Percentiles rank a stretch among this genome's conserved stretches.
phyloP scores from a whole-genome alignment of 2,888 invertebrate genomes.

The Crepidodera aurea region DNA sequence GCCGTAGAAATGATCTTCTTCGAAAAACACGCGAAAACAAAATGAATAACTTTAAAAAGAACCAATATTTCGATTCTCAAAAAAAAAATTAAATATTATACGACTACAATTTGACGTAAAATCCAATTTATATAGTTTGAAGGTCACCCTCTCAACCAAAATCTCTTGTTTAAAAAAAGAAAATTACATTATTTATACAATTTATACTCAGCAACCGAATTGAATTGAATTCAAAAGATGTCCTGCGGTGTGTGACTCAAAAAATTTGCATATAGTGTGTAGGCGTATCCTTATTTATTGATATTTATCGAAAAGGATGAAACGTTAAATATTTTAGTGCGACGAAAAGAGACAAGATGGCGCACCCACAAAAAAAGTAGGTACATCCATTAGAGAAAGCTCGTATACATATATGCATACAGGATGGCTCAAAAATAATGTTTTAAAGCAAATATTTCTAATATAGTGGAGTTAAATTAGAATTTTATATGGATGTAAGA shows the following conservation, averaged over 20 bases:
- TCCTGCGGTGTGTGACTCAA: slow-evolving; percentile 31
- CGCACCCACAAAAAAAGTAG: slow-evolving; percentile 33
- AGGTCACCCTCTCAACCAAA: neutral
- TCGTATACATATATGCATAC: neutral
- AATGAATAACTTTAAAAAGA: too few species aligned
- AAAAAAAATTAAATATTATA: too few species aligned
- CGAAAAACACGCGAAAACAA: too few species aligned
- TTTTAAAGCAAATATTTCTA: too few species aligned
- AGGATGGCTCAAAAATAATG: neutral
- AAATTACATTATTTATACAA: neutral
- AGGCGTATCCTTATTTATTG: slow-evolving; percentile 36
- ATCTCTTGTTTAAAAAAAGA: neutral
- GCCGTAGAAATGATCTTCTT: too few species aligned
- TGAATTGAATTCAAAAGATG: slow-evolving; percentile 13
- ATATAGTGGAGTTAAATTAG: too few species aligned
- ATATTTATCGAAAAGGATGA: slow-evolving; percentile 27
- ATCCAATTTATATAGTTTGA: too few species aligned
- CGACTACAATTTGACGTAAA: too few species aligned
- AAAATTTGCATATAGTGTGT: slow-evolving; percentile 42
- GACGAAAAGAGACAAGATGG: slow-evolving; percentile 18
- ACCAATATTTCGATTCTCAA: too few species aligned
- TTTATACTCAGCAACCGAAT: slow-evolving; percentile 4
- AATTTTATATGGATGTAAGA: too few species aligned
- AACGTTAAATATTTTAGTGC: slow-evolving; percentile 29
- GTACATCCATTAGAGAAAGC: slow-evolving; percentile 31